Percentiles rank a stretch among this genome's conserved stretches.
Evolutionary conservation across 2,113 vertebrate genomes (phyloP).

Genomic region (Hyaena hyaena): DNA sequence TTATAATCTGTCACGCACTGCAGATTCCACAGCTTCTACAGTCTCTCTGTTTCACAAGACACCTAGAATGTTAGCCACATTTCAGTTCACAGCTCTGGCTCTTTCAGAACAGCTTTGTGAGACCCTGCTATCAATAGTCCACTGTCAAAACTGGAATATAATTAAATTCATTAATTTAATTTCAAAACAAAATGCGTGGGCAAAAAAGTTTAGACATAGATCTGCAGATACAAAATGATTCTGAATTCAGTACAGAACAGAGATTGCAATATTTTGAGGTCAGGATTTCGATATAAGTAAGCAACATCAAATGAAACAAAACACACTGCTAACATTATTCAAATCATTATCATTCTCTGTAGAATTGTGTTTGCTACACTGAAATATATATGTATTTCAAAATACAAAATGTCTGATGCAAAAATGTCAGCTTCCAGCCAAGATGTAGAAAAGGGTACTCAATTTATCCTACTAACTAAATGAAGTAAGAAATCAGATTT

Average conservation of each 20-base stretch:
- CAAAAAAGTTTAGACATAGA: not conserved
- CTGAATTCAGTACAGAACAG: not conserved
- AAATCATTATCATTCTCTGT: not conserved
- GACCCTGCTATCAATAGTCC: not conserved
- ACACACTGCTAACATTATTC: not conserved
- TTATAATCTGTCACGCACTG: not conserved
- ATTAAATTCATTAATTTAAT: not conserved
- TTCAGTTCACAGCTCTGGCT: not conserved
- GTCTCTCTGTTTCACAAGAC: not conserved
- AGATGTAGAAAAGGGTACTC: not conserved
- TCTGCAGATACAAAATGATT: not conserved
- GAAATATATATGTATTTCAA: not conserved
- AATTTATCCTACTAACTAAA: not conserved
- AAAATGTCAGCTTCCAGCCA: not conserved
- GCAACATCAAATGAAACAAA: not conserved
- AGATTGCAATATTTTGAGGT: not conserved
- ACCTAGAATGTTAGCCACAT: not conserved
- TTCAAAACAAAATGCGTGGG: not conserved
- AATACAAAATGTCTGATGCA: no score
- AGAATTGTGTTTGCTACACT: not conserved
- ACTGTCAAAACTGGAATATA: not conserved
- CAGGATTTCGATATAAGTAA: not conserved
- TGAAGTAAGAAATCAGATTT: not conserved
- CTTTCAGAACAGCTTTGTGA: not conserved
- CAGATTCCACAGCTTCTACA: not conserved